These are phyloP conservation scores for Epizoanthus ramosus DNA, from an alignment of 92 coral and sea anemone species.

Conservation along the genomic window DNA sequence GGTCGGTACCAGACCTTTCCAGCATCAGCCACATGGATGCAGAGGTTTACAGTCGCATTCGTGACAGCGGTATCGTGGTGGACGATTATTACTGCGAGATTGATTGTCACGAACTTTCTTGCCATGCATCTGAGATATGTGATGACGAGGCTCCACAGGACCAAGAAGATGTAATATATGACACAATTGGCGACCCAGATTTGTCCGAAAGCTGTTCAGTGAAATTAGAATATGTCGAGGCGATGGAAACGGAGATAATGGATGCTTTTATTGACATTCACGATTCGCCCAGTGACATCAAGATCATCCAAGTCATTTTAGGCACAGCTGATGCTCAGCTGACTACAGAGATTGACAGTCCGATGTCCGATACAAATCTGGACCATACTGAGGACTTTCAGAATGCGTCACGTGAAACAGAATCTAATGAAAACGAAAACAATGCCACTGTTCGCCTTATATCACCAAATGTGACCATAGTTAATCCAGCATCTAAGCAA, in stretches of 20 bases:
- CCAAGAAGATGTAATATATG: neutral
- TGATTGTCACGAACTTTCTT: neutral
- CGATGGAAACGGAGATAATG: neutral
- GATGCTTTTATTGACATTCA: constrained; percentile 15
- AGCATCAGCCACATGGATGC: neutral
- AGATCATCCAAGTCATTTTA: neutral
- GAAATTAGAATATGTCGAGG: neutral
- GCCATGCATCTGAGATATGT: neutral
- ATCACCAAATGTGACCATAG: neutral
- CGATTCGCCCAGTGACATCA: constrained; percentile 24
- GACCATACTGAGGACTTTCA: neutral
- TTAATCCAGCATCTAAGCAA: neutral
- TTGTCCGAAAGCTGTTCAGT: neutral
- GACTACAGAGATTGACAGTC: neutral
- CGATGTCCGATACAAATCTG: neutral
- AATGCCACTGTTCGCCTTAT: neutral
- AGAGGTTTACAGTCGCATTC: neutral
- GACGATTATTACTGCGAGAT: constrained; percentile 26
- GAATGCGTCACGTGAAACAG: neutral
- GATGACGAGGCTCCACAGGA: neutral
- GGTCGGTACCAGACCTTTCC: neutral
- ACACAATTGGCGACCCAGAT: neutral
- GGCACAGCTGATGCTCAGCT: neutral
- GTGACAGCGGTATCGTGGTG: constrained; percentile 33
- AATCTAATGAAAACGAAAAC: neutral